These are phyloP conservation scores for Zaprionus nigranus DNA, from an alignment of 1,140 invertebrate species.

Conservation along the genomic window DNA sequence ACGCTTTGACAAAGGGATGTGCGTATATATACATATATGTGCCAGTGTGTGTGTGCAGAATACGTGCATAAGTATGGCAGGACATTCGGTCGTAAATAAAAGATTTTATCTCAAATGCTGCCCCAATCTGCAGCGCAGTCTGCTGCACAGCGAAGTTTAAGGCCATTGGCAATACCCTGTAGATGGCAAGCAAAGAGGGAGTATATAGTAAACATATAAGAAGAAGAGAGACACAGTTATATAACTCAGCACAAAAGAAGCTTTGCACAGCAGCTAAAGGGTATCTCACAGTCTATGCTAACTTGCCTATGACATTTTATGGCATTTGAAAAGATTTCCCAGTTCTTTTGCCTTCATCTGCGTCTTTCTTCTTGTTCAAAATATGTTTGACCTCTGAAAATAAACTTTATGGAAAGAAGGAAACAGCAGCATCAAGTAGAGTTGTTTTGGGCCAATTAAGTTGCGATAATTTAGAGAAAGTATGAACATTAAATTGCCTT, in stretches of 20 bases:
- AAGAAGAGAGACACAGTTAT: background rate
- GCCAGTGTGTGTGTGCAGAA: background rate
- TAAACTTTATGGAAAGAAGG: no score
- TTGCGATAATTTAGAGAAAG: no score
- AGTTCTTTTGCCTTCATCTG: background rate
- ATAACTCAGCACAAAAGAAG: background rate
- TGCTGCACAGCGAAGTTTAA: background rate
- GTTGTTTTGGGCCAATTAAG: no score
- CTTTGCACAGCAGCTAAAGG: no score
- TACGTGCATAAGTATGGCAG: constrained; percentile 19
- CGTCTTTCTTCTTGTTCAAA: no score
- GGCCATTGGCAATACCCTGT: background rate
- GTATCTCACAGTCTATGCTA: no score
- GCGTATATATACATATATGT: background rate
- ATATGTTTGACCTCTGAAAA: no score
- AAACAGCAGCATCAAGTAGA: no score
- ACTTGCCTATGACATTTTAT: background rate
- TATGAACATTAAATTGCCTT: background rate
- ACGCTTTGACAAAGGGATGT: constrained; percentile 19
- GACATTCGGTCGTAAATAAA: constrained; percentile 39
- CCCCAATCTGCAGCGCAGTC: constrained; percentile 14
- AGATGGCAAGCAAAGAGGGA: background rate
- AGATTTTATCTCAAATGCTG: constrained; percentile 28
- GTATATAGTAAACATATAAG: background rate
- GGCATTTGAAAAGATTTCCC: background rate